phyloP scores from a whole-genome alignment of 2,113 vertebrate genomes.

The Meleagris gallopavo region DNA sequence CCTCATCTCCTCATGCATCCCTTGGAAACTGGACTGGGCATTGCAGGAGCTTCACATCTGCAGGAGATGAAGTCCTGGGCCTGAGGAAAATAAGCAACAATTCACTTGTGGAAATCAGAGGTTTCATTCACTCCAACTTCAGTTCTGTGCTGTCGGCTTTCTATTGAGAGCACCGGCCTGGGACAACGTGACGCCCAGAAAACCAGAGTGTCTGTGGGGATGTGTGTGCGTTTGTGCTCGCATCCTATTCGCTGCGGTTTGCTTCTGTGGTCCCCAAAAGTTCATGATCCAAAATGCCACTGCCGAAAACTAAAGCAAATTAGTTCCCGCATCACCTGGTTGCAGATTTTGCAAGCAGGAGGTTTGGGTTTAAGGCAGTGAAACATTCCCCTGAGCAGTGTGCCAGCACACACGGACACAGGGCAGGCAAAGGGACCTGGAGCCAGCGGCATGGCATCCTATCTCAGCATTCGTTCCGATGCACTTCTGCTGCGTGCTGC shows the following conservation, averaged over 20 bases:
- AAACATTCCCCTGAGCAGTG: background rate
- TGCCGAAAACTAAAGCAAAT: background rate
- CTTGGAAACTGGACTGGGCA: background rate
- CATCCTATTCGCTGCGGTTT: background rate
- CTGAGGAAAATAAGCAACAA: background rate
- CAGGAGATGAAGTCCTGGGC: background rate
- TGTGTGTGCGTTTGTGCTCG: background rate
- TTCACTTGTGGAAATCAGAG: background rate
- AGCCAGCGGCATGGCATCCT: background rate
- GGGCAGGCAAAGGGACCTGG: background rate
- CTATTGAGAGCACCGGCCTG: background rate
- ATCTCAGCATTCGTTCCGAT: background rate
- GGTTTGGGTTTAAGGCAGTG: background rate
- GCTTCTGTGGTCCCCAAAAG: background rate
- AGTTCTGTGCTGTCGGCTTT: background rate
- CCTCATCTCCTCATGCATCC: background rate
- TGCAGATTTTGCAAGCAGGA: background rate
- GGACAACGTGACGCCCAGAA: background rate
- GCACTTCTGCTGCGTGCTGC: background rate
- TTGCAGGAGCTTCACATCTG: background rate
- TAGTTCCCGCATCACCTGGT: background rate
- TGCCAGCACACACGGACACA: too few relatives aligned
- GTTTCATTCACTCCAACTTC: background rate
- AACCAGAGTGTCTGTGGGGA: background rate
- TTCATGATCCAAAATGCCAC: background rate